phyloP scores from a whole-genome alignment of 2,113 vertebrate species.

The Microtus ochrogaster region DNA sequence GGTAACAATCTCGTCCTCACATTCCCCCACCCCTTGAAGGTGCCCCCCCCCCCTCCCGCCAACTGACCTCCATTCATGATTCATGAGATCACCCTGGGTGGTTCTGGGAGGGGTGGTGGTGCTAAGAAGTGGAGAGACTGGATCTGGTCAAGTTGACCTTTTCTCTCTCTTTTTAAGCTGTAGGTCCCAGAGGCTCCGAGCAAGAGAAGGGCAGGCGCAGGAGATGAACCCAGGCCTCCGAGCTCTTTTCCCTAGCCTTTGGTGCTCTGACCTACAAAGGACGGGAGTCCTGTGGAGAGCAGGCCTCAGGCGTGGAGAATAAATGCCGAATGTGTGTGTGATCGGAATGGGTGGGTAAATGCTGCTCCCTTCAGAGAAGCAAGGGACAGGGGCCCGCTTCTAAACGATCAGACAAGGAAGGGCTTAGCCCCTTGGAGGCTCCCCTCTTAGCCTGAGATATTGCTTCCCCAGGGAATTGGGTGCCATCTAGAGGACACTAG shows the following conservation, averaged over 20 bases:
- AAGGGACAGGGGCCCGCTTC: neutral
- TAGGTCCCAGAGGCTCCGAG: neutral
- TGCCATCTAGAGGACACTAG: constrained; percentile 67
- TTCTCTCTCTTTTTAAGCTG: neutral
- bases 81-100: constrained; percentile 1
- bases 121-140: neutral
- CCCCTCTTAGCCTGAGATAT: neutral
- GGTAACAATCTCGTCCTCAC: neutral
- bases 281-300: neutral
- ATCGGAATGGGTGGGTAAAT: neutral
- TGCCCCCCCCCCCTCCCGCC: neutral
- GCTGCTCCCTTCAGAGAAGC: no score
- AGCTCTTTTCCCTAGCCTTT: neutral
- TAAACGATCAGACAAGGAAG: neutral
- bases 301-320: neutral
- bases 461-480: constrained; percentile 61
- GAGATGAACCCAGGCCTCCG: neutral
- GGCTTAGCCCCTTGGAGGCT: neutral
- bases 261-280: neutral
- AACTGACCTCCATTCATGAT: constrained; percentile 3
- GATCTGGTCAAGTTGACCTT: neutral
- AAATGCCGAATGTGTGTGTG: neutral
- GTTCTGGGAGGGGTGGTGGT: neutral
- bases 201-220: neutral
- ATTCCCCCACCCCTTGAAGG: neutral